Percentiles rank a stretch among this genome's conserved stretches.
phyloP scores from a whole-genome alignment of 2,113 vertebrate genomes.

The Sinocyclocheilus grahami region DNA sequence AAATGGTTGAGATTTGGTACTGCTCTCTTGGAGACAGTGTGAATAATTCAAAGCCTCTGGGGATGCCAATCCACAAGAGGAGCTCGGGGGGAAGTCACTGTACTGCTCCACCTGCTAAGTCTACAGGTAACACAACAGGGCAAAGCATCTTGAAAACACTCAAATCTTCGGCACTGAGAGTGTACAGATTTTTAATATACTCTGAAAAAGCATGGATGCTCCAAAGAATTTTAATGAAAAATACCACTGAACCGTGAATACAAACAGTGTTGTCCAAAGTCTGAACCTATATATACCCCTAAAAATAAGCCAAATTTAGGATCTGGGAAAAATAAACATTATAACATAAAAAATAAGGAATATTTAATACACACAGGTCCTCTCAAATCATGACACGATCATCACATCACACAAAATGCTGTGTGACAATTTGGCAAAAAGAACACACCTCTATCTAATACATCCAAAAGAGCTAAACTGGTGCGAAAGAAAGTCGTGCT shows the following conservation, averaged over 20 bases:
- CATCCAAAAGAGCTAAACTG: neutral
- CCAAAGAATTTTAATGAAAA: neutral
- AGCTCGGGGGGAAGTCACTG: slow-evolving; percentile 10
- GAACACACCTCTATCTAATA: neutral
- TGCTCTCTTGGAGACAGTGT: neutral
- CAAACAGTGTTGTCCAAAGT: neutral
- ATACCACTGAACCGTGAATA: neutral
- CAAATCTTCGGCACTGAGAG: neutral
- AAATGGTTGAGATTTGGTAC: slow-evolving; percentile 26
- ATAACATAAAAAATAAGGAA: neutral
- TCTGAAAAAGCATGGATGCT: neutral
- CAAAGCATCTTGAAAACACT: neutral
- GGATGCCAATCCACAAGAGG: slow-evolving; percentile 7
- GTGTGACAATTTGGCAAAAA: neutral
- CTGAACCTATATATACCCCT: neutral
- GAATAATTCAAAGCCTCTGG: slow-evolving; percentile 35
- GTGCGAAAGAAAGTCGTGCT: neutral
- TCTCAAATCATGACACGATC: neutral
- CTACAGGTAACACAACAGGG: slow-evolving; percentile 13
- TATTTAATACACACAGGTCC: neutral
- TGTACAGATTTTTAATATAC: neutral
- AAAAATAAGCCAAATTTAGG: neutral
- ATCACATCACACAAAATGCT: neutral
- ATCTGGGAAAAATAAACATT: neutral
- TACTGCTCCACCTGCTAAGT: neutral